phyloP scores from a whole-genome alignment of 2,888 invertebrate species.

The Drosophila demipolita region DNA sequence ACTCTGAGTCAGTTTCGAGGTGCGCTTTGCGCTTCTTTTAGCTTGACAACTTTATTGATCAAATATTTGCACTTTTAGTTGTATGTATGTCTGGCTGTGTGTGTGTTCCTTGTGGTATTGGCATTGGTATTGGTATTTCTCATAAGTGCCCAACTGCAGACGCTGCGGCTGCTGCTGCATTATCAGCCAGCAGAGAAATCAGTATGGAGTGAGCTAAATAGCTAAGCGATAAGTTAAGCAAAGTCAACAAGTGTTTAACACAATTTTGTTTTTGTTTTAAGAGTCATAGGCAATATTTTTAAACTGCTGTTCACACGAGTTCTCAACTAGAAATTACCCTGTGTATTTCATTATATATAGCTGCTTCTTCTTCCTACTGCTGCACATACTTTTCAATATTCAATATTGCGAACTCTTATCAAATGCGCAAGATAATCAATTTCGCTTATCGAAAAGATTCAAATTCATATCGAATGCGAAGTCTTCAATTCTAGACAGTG shows the following conservation, averaged over 20 bases:
- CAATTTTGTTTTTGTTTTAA: constrained; percentile 5
- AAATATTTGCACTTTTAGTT: constrained; percentile 63
- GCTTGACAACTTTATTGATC: constrained; percentile 65
- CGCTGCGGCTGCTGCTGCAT: constrained; percentile 11
- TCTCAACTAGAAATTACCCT: not conserved
- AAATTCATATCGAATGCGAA: not conserved
- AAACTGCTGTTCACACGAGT: not conserved
- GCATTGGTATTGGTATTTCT: constrained; percentile 19
- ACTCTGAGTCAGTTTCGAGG: constrained; percentile 41
- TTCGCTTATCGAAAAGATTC: not conserved
- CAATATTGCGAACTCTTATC: not conserved
- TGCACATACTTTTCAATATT: not conserved
- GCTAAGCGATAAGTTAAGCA: constrained; percentile 29
- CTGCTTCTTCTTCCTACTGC: not conserved
- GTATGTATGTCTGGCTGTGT: constrained; percentile 20
- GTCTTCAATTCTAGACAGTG: not conserved
- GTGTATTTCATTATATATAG: not conserved
- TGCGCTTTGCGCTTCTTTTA: constrained; percentile 42
- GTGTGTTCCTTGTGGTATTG: not conserved
- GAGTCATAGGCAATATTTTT: not conserved
- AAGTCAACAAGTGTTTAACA: constrained; percentile 51
- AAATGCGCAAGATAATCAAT: not conserved
- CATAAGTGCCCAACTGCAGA: constrained; percentile 24
- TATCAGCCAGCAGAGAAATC: constrained; percentile 56
- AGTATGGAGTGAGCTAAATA: constrained; percentile 19